Evolutionary conservation across 2,888 invertebrate genomes (phyloP).

Genomic region (Eurytoma adleriae): DNA sequence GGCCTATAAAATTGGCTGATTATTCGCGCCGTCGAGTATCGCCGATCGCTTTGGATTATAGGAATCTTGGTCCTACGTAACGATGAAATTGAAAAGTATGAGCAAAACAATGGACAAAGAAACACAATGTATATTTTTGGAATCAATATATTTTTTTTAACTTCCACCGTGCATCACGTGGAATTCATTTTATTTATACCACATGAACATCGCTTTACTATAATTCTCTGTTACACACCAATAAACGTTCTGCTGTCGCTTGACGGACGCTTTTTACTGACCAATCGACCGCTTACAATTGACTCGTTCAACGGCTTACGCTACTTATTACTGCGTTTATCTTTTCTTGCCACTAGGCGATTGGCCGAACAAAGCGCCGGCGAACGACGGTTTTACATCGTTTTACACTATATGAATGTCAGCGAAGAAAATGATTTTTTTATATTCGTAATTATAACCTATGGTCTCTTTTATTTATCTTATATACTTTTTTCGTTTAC

Average conservation of each 20-base stretch:
- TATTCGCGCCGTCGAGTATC: slow-evolving; percentile 39
- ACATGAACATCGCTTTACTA: slow-evolving; percentile 55
- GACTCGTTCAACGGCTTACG: slow-evolving; percentile 27
- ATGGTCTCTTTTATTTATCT: slow-evolving; percentile 50
- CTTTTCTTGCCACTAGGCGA: slow-evolving; percentile 22
- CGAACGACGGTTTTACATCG: slow-evolving; percentile 50
- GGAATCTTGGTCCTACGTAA: slow-evolving; percentile 69
- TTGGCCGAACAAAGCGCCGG: slow-evolving; percentile 49
- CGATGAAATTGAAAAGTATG: slow-evolving; percentile 59
- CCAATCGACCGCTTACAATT: slow-evolving; percentile 51
- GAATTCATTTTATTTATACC: slow-evolving; percentile 42
- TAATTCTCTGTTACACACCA: slow-evolving; percentile 59
- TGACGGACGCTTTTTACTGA: slow-evolving; percentile 38
- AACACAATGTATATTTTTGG: slow-evolving; percentile 56
- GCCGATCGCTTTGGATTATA: slow-evolving; percentile 50
- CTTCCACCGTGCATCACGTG: slow-evolving; percentile 48
- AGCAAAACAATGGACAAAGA: slow-evolving; percentile 54
- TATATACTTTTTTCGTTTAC: slow-evolving; percentile 38
- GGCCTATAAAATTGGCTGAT: no score
- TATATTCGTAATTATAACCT: slow-evolving; percentile 50
- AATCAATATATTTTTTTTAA: slow-evolving; percentile 57
- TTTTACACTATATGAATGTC: slow-evolving; percentile 57
- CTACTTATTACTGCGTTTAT: slow-evolving; percentile 25
- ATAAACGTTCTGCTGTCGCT: slow-evolving; percentile 57
- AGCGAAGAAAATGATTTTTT: slow-evolving; percentile 57